phyloP scores from a whole-genome alignment of 2,797 vertebrate genomes.

The Sebastes jordani region DNA sequence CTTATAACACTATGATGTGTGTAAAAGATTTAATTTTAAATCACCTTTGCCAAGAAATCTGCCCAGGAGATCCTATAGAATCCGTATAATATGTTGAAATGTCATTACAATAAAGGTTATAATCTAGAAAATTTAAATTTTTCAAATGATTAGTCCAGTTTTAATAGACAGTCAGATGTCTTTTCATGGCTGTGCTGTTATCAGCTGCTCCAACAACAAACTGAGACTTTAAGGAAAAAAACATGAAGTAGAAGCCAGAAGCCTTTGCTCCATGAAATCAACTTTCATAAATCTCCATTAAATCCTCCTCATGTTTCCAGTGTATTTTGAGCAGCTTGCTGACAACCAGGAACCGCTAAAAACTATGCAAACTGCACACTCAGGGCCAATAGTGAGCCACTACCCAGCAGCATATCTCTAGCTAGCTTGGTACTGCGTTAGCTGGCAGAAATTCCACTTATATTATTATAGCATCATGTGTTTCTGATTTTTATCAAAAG shows the following conservation, averaged over 20 bases:
- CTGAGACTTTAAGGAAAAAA: neutral
- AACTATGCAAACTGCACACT: neutral
- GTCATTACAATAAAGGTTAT: neutral
- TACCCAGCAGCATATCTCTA: neutral
- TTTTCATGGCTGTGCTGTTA: neutral
- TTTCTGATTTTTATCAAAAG: neutral
- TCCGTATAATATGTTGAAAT: neutral
- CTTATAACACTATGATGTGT: neutral
- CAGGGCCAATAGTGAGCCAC: neutral
- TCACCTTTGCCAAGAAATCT: neutral
- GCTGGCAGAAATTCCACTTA: too few relatives aligned
- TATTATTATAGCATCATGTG: too few relatives aligned
- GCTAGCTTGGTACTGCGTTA: neutral
- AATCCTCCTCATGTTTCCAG: neutral
- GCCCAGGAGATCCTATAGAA: neutral
- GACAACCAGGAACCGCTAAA: neutral
- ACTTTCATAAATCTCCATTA: neutral
- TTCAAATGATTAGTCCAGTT: neutral
- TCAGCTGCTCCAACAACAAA: slow-evolving; percentile 1
- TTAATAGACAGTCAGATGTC: too few relatives aligned
- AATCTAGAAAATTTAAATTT: neutral
- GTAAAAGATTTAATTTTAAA: neutral
- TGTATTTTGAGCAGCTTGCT: neutral
- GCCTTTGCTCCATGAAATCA: neutral
- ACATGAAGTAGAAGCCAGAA: neutral